Evolutionary conservation across 2,113 vertebrate genomes (phyloP).

Genomic region (Vulpes lagopus): DNA sequence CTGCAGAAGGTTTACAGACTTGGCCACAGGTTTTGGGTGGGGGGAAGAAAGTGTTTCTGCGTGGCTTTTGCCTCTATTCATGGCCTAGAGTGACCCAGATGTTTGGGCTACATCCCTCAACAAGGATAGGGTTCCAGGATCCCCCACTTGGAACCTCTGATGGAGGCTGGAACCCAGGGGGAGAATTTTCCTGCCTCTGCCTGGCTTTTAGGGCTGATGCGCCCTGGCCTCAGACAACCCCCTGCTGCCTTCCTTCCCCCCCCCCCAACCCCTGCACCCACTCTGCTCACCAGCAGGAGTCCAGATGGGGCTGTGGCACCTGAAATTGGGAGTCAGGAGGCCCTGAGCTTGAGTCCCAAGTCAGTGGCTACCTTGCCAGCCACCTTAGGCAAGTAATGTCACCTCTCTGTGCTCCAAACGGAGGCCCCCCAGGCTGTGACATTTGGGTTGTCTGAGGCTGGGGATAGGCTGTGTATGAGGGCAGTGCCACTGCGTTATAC

Average conservation of each 20-base stretch:
- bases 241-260: background rate
- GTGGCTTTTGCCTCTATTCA: background rate
- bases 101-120: background rate
- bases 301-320: background rate
- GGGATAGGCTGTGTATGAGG: background rate
- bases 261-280: background rate
- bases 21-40: too few relatives aligned
- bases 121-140: background rate
- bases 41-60: background rate
- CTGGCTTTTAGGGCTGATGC: background rate
- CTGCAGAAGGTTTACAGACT: accelerated
- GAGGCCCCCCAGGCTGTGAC: background rate
- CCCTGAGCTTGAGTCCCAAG: background rate
- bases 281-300: background rate
- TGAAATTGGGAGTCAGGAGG: background rate
- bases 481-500: background rate
- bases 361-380: background rate
- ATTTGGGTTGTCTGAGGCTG: background rate
- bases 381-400: background rate
- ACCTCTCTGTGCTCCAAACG: background rate
- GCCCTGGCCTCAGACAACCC: background rate
- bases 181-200: background rate
- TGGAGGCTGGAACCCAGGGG: background rate
- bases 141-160: background rate
- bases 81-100: too few relatives aligned